Conservation (phyloP, 2,797 vertebrate species). For the Chaenodraco wilsoni region DNA sequence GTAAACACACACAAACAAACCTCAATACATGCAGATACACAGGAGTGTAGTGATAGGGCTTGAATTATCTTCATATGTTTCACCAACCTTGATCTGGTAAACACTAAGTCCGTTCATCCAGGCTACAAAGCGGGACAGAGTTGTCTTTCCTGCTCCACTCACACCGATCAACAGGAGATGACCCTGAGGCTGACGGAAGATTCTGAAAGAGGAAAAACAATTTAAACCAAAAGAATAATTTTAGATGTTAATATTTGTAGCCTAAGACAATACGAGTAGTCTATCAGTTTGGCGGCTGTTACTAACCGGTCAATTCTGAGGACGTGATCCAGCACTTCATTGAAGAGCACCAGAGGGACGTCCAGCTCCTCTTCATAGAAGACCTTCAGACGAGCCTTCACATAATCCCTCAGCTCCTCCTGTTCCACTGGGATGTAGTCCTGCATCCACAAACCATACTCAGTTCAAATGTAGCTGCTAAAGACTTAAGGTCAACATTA, state of each 20-base stretch:
- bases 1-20: neutral
- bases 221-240: neutral
- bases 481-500: neutral
- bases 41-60: neutral
- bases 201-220: slow-evolving; percentile 81
- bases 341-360: slow-evolving; percentile 97
- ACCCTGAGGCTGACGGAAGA: slow-evolving; percentile 98
- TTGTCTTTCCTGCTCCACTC: slow-evolving; percentile 98
- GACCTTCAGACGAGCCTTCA: slow-evolving; percentile 98
- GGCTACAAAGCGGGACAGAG: slow-evolving; percentile 96
- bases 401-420: slow-evolving; percentile 97
- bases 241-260: neutral
- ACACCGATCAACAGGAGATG: slow-evolving; percentile 98
- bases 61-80: neutral
- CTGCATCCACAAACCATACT: slow-evolving; percentile 73
- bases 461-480: neutral
- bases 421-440: slow-evolving; percentile 99
- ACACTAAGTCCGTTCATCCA: slow-evolving; percentile 99
- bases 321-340: slow-evolving; percentile 97
- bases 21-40: neutral
- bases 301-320: slow-evolving; percentile 94
- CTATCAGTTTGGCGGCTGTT: neutral
- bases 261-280: neutral
- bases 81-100: slow-evolving; percentile 96
- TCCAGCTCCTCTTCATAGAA: slow-evolving; percentile 99